A percentile compares a stretch with the other conserved stretches of the same genome.
These are phyloP conservation scores for Lottia gigantea DNA, from an alignment of 2,888 invertebrate genomes.

Conservation along the genomic window DNA sequence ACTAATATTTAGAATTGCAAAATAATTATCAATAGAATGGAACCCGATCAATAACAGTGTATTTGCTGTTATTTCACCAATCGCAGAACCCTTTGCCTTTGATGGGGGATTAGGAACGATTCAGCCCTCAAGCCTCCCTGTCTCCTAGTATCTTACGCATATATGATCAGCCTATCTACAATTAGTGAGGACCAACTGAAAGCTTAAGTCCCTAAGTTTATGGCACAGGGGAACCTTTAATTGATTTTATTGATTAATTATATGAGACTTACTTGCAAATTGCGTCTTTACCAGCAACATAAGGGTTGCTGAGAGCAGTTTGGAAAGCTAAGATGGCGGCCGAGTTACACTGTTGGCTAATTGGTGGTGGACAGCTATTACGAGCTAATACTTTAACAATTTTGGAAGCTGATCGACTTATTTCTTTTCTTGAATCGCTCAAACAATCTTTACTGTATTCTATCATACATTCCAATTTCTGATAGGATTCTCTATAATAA, in stretches of 20 bases:
- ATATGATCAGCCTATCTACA: no score
- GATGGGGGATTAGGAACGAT: no score
- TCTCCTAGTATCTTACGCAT: no score
- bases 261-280: constrained; percentile 17
- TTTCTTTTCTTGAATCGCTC: neutral
- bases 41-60: no score
- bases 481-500: constrained; percentile 18
- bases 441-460: constrained; percentile 17
- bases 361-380: constrained; percentile 15
- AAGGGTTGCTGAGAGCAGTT: constrained; percentile 23
- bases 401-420: constrained; percentile 12
- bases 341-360: constrained; percentile 21
- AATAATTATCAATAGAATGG: no score
- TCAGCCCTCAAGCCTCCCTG: constrained; percentile 1
- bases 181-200: no score
- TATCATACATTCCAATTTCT: constrained; percentile 21
- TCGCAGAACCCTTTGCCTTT: no score
- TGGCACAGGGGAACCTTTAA: no score
- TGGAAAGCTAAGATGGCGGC: constrained; percentile 25
- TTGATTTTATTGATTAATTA: no score
- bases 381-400: constrained; percentile 18
- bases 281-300: neutral
- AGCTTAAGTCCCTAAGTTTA: no score
- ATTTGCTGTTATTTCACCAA: no score
- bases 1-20: no score